These are phyloP conservation scores for Eidolon helvum DNA, from an alignment of 2,113 vertebrate species.

Conservation along the genomic window DNA sequence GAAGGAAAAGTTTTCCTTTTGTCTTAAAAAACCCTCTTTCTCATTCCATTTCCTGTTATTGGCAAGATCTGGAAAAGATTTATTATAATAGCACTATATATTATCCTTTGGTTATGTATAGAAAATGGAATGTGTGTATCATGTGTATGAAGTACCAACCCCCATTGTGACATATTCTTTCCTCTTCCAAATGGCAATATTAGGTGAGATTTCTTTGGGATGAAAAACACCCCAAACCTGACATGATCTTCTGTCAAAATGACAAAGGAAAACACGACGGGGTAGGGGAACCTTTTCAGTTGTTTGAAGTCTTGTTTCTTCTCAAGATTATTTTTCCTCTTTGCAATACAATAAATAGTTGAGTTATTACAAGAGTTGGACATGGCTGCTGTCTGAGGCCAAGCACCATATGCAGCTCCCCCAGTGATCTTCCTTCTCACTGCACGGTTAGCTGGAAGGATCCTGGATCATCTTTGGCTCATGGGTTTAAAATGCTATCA, in stretches of 20 bases:
- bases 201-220: not conserved
- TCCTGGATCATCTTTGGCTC: not conserved
- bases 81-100: not conserved
- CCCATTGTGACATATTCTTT: not conserved
- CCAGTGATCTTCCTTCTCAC: not conserved
- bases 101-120: not conserved
- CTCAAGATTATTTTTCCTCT: not conserved
- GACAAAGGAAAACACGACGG: not conserved
- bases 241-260: slow-evolving; percentile 24
- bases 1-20: not conserved
- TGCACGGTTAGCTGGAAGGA: not conserved
- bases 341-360: not conserved
- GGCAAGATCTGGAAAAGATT: slow-evolving; percentile 9
- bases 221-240: not conserved
- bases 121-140: not conserved
- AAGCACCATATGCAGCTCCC: too few species aligned
- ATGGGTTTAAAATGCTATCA: not conserved
- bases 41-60: not conserved
- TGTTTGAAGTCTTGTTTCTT: not conserved
- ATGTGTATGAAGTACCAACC: not conserved
- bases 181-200: not conserved
- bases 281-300: not conserved
- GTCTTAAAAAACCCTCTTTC: not conserved
- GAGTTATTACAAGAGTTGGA: not conserved
- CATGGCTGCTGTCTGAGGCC: not conserved